These are phyloP conservation scores for Monoplex corrugatus DNA, from an alignment of 2,888 invertebrate genomes.

Conservation along the genomic window DNA sequence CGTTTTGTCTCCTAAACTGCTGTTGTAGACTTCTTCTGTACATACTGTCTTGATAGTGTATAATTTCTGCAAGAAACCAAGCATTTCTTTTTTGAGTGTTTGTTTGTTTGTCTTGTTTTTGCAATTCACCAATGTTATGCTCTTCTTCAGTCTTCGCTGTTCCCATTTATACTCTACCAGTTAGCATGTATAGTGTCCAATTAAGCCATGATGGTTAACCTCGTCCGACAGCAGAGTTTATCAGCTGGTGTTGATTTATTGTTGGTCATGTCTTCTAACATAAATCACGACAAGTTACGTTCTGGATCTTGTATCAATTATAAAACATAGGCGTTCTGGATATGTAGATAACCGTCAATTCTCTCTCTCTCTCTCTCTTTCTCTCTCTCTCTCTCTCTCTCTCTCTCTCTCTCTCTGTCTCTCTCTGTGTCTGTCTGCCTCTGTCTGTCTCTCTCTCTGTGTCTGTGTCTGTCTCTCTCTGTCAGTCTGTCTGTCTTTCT, in stretches of 20 bases:
- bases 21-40: no score
- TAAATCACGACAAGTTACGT: neutral
- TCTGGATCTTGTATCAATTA: neutral
- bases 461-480: neutral
- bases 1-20: no score
- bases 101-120: no score
- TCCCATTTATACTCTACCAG: no score
- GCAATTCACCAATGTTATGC: no score
- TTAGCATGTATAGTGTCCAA: neutral
- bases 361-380: no score
- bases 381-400: neutral
- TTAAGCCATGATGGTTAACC: neutral
- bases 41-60: no score
- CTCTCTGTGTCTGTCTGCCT: neutral
- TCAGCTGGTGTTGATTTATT: neutral
- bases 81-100: no score
- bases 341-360: no score
- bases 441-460: neutral
- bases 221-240: neutral
- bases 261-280: neutral
- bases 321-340: neutral
- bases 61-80: no score
- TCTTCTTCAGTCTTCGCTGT: no score
- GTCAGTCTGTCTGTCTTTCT: neutral
- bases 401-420: neutral